Conservation (phyloP, 2,888 invertebrate species). For the Limnephilus lunatus region DNA sequence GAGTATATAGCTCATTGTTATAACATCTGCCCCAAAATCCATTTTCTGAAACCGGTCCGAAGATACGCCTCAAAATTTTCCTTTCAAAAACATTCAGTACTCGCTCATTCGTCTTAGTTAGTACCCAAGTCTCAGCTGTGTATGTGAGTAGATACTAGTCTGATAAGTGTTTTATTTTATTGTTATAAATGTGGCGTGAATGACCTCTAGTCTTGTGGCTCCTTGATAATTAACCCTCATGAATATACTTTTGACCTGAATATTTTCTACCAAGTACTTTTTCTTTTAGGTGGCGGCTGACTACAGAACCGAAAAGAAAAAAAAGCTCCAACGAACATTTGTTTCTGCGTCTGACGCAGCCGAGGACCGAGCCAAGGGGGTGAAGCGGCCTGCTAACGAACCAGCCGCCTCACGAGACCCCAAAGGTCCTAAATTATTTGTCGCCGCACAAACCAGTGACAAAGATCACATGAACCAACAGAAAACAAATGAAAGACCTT, state of each 20-base stretch:
- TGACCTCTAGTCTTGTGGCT: not conserved
- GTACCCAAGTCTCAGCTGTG: too few species aligned
- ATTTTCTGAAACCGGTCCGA: too few species aligned
- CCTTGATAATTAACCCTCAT: not conserved
- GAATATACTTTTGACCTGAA: not conserved
- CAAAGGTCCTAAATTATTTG: constrained; percentile 18
- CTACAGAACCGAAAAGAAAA: constrained; percentile 86
- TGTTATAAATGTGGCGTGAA: too few species aligned
- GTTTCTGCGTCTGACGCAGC: constrained; percentile 82
- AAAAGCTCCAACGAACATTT: constrained; percentile 81
- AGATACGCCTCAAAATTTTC: too few species aligned
- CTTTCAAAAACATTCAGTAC: too few species aligned
- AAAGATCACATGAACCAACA: constrained; percentile 1
- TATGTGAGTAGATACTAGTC: too few species aligned
- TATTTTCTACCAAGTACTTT: not conserved
- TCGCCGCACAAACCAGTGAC: constrained; percentile 23
- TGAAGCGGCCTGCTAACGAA: constrained; percentile 59
- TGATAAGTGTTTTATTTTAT: too few species aligned
- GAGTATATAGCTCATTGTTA: too few species aligned
- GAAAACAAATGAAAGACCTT: constrained; percentile 19
- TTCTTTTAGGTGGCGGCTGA: constrained; percentile 81
- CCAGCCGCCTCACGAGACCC: not conserved
- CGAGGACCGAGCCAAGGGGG: constrained; percentile 75
- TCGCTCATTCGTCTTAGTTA: too few species aligned
- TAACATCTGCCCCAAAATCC: too few species aligned